phyloP scores from a whole-genome alignment of 2,888 invertebrate genomes.

The Choristoneura rosaceana region DNA sequence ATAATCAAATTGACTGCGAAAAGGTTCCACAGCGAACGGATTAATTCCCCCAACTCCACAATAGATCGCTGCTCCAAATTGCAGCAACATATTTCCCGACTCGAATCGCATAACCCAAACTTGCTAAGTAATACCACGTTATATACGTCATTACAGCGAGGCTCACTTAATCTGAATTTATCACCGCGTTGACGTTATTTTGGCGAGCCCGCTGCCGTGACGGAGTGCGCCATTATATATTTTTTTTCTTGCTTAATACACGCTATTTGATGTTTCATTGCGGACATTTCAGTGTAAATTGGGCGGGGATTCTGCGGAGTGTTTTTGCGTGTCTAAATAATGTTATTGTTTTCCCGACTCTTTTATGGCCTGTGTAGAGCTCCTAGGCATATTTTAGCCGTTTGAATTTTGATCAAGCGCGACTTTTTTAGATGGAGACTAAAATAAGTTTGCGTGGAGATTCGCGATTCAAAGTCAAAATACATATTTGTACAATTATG shows the following conservation, averaged over 20 bases:
- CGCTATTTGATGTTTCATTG: slow-evolving; percentile 38
- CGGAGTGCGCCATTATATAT: slow-evolving; percentile 40
- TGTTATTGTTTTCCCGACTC: slow-evolving; percentile 10
- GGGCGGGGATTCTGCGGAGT: slow-evolving; percentile 16
- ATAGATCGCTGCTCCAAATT: not conserved
- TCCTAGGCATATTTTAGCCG: not conserved
- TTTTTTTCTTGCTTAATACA: slow-evolving; percentile 46
- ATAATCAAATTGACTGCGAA: not conserved
- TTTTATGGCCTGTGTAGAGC: not conserved
- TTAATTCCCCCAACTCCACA: not conserved
- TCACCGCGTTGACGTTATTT: slow-evolving; percentile 44
- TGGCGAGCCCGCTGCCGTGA: slow-evolving; percentile 41
- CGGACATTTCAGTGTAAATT: slow-evolving; percentile 37
- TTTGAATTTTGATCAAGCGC: not conserved
- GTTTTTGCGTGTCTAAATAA: slow-evolving; percentile 11
- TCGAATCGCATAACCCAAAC: slow-evolving; percentile 4
- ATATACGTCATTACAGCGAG: slow-evolving; percentile 29
- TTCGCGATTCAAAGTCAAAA: no score
- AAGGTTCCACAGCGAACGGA: not conserved
- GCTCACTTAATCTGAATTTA: slow-evolving; percentile 49
- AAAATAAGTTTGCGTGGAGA: no score
- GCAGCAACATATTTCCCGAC: not conserved
- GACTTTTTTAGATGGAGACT: no score
- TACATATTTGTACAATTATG: no score
- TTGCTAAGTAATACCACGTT: slow-evolving; percentile 32